Evolutionary conservation across 2,113 vertebrate species (phyloP).

Genomic region (Pelusios castaneus): DNA sequence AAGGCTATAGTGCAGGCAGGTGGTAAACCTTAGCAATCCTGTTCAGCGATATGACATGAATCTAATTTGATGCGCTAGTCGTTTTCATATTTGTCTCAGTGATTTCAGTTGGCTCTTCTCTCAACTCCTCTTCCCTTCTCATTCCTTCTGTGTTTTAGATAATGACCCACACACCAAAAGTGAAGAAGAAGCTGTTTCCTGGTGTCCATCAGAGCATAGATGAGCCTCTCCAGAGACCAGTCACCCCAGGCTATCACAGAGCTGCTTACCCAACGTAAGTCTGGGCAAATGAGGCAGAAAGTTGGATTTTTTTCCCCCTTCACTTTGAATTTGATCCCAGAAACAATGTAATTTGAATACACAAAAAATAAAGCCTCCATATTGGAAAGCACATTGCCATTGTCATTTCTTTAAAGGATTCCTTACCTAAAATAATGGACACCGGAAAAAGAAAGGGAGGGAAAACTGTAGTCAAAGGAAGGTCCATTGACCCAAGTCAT

Average conservation of each 20-base stretch:
- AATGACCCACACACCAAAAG: constrained; percentile 91
- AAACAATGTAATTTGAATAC: background rate
- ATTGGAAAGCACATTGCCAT: background rate
- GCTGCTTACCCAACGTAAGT: constrained; percentile 79
- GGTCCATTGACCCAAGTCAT: background rate
- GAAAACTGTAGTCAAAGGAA: background rate
- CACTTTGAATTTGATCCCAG: background rate
- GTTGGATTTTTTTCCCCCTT: background rate
- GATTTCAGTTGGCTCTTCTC: background rate
- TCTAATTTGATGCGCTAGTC: background rate
- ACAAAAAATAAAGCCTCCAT: constrained; percentile 41
- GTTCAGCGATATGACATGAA: background rate
- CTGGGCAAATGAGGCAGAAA: background rate
- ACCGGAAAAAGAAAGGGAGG: background rate
- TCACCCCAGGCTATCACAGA: constrained; percentile 87
- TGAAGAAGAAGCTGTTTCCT: constrained; percentile 78
- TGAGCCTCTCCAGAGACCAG: constrained; percentile 90
- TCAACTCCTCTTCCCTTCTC: background rate
- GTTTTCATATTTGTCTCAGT: background rate
- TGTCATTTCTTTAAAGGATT: background rate
- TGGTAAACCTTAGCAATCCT: background rate
- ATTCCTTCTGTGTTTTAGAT: constrained; percentile 79
- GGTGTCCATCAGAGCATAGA: constrained; percentile 73
- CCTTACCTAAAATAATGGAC: background rate
- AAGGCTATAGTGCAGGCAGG: background rate